Base-by-base conservation (phyloP, 92 coral and sea anemone genomes). In the Palythoa caribaeorum region DNA sequence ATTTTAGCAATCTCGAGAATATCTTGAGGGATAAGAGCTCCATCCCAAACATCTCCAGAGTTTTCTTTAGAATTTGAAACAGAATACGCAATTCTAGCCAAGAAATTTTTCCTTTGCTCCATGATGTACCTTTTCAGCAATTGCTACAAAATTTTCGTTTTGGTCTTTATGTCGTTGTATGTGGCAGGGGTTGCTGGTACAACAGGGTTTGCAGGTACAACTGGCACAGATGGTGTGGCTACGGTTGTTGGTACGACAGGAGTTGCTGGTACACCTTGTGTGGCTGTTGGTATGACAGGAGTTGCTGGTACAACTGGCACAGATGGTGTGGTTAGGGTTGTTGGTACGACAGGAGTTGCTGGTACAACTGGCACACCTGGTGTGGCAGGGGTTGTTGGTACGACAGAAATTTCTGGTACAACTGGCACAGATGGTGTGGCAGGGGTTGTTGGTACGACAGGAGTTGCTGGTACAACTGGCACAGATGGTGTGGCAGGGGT, bases 31-130 rank as follows among this genome's bases (percentile, higher is more conserved):
- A 91, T 73, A 15, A 91, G 77, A 11, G 76, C 89, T 78, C 21
- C 71, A 81, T 83, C 87, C 40, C 73, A 55, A 38, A 71, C 19
- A 39, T 74, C 69, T 3, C 28, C 35, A 37, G 14, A 9, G 54
- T 63, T 73, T 77, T 55, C 48, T 73, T 62, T 15, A 3, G 55
- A 15, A 38, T 71, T 40, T 13, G 78, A 57, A 3, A 79, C 89
- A 1, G 89, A 38, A 70, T 38, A 39, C 15, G 85, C 84, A 84
- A 84, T 73, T 21, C 92, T 86, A 66, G 76, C 57, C 19, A 89
- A 15, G 17, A 89, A 62, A 63, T 84, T 84, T 89, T 6, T 89
- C 85, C 80, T 89, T 89, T 44, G 85, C 65, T 60, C 92, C 92
- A 84, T 84, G 73, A 60, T 89, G 92, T 47, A 84, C 59, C 5